Percentiles rank a stretch among this genome's conserved stretches.
Conservation (phyloP, 2,113 vertebrate genomes). For the Chloroceryle aenea region DNA sequence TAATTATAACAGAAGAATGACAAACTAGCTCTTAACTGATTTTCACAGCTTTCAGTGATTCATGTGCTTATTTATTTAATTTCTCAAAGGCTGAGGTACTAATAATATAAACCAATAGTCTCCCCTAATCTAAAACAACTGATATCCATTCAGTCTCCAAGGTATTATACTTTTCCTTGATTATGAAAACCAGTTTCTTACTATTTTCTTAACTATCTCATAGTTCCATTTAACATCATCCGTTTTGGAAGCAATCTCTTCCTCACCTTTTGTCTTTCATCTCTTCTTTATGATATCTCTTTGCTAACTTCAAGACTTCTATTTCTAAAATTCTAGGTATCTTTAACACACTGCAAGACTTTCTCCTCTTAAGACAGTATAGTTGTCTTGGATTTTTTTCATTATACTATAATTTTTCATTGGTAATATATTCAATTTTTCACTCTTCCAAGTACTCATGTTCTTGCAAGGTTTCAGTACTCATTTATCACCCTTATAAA, state of each 20-base stretch:
- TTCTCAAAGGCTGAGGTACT: background rate
- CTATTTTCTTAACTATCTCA: background rate
- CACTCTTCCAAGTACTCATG: background rate
- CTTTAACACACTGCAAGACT: background rate
- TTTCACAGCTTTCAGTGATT: background rate
- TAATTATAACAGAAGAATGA: background rate
- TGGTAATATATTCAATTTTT: background rate
- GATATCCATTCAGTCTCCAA: background rate
- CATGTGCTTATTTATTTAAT: background rate
- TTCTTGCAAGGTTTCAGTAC: background rate
- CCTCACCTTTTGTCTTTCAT: background rate
- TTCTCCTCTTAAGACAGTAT: background rate
- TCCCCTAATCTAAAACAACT: background rate
- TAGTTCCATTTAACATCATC: background rate
- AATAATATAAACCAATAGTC: background rate
- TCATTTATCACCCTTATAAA: background rate
- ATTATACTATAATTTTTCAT: background rate
- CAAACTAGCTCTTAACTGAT: background rate
- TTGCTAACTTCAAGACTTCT: background rate
- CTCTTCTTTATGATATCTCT: background rate
- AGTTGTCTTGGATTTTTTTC: background rate
- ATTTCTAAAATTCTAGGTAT: background rate
- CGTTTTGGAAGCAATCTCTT: background rate
- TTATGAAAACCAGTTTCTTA: background rate
- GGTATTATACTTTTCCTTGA: background rate